Base-by-base conservation (phyloP, 2,113 vertebrate genomes). In the Conger conger region DNA sequence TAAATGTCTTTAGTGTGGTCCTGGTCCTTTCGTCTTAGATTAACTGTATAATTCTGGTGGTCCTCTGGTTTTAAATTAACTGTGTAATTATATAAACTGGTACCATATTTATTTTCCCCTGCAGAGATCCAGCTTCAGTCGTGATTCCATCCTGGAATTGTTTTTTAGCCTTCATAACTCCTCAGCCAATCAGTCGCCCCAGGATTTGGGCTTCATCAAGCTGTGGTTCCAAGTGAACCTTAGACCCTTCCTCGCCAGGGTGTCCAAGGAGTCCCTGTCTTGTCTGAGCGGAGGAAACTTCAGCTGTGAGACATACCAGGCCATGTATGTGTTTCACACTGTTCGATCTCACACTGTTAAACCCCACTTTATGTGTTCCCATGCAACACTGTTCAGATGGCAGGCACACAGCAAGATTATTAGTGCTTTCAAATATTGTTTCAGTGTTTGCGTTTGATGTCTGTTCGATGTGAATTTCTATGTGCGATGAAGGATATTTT, bases 221-320 rank as follows among this genome's bases (percentile, higher is more conserved):
- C 88, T 92, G 84, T 96, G 95, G 94, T 36, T 95, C 79, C 89
- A 94, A 63, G 87, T 94, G 73, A 93, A 90, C 60, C 88, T 96
- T 1, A 92, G 85, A 40, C 95, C 94, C 0, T 87, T 95, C 73
- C 90, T 95, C 27, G 88, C 89, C 45, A 91, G 93, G 9, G 76
- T 95, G 84, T 93, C 88, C 87, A 91, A 87, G 54, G 79, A 92
- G 8, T 93, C 94, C 86, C 91, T 96, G 53, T 87, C 92, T 40
- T 96, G 95, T 83, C 92, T 95, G 80, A 92, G 94, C 88, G 92
- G 91, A 87, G 93, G 89, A 83, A 94, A 91, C 87, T 94, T 96
- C 91, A 96, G 91, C 91, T 95, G 94, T 87, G 86, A 89, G 82
- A 91, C 92, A 82, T 95, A 95, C 88, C 94, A 94, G 84, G 92